Evolutionary conservation across 2,797 vertebrate genomes (phyloP), one percentile per base, ranked within the genome.

Genomic region (Rhynchotus rufescens): DNA sequence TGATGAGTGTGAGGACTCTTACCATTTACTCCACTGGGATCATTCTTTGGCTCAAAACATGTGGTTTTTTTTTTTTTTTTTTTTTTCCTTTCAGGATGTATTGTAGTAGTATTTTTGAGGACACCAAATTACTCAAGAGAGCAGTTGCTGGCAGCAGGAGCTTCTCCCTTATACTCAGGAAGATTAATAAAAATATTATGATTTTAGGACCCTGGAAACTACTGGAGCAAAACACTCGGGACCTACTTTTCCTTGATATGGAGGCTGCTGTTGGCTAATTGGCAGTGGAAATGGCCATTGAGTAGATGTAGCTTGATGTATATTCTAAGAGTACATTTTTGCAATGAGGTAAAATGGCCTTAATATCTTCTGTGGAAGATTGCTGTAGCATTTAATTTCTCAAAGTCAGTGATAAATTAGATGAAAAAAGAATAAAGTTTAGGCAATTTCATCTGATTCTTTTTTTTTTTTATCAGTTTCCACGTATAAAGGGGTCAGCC

Each of bases 101-200:
- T n/a, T 32, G 15, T 7, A 26, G 44, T 25, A 56, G 22, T 49
- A 49, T 21, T 25, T 67, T 47, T 25, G 45, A 22, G 16, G 44
- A 90, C 80, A 56, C 1, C 3, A 80, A 64, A 67, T 62, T 83
- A 65, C 77, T 80, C 84, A 44, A 73, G 15, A 56, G 4, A 79
- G 69, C 11, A 26, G 28, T 68, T 4, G 0, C 20, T 14, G 11
- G 25, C 21, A 0, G 1, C 1, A 1, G 21, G 23, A 65, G 4
- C 5, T 5, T 14, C 2, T 7, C 38, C 11, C 10, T 28, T 2
- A 1, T 23, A 4, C 44, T 80, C 42, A 54, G 36, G 28, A 76
- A 66, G 28, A 51, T 9, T 21, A n/a, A 5, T 52, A 68, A 65
- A 84, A 61, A 5, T 3, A 7, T 19, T 3, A 7, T 19, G 32